These are phyloP conservation scores for Acromyrmex echinatior DNA, from an alignment of 1,140 invertebrate species.

Conservation along the genomic window DNA sequence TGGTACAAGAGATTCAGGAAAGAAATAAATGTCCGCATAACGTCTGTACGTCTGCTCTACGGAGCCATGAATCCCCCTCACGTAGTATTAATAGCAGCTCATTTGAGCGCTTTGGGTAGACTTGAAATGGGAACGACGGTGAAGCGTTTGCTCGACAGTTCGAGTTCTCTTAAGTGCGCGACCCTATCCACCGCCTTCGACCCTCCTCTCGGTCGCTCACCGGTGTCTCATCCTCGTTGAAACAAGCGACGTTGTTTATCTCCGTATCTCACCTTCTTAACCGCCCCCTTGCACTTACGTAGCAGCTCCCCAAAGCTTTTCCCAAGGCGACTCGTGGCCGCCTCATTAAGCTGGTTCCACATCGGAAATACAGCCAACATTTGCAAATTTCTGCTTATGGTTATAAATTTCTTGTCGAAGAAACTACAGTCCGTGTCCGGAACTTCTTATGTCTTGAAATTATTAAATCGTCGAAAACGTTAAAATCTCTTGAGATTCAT, in stretches of 20 bases:
- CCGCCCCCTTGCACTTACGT: slow-evolving; percentile 21
- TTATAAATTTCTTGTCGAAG: too few relatives aligned
- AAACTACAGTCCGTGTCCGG: neutral
- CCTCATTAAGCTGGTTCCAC: slow-evolving; percentile 65
- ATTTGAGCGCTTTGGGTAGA: slow-evolving; percentile 64
- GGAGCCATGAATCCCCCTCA: slow-evolving; percentile 35
- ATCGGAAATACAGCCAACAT: slow-evolving; percentile 40
- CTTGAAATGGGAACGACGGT: slow-evolving; percentile 43
- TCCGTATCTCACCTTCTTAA: slow-evolving; percentile 65
- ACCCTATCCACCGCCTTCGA: slow-evolving; percentile 13
- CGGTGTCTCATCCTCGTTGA: slow-evolving; percentile 20
- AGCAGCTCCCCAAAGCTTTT: slow-evolving; percentile 33
- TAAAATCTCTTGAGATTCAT: neutral
- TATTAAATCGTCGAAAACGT: neutral
- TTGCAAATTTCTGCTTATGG: neutral
- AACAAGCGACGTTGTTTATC: slow-evolving; percentile 74
- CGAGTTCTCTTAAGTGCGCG: slow-evolving; percentile 50
- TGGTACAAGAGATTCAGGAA: slow-evolving; percentile 10
- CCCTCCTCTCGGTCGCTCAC: slow-evolving; percentile 10
- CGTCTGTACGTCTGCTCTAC: slow-evolving; percentile 20
- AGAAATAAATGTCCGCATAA: slow-evolving; percentile 42
- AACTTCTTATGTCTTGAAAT: neutral
- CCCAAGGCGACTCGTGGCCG: slow-evolving; percentile 46
- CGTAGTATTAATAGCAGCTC: slow-evolving; percentile 70
- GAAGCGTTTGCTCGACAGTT: slow-evolving; percentile 64